Evolutionary conservation across 1,140 invertebrate genomes (phyloP), one percentile per base, ranked within the genome.

Genomic region (Sycophaga agraensis): DNA sequence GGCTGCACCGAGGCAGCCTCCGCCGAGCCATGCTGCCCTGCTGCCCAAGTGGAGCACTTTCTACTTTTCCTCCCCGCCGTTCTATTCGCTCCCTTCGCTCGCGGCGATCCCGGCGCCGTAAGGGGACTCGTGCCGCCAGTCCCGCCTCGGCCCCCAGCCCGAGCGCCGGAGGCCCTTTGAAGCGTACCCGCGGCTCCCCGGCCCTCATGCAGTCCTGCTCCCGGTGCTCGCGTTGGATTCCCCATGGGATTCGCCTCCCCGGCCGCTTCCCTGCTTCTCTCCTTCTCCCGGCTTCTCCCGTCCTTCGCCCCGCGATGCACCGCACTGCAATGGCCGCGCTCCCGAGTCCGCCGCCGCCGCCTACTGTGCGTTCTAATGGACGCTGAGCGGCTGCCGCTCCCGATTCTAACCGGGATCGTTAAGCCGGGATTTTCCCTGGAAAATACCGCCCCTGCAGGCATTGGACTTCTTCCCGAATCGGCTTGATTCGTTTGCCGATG

Each of bases 231-330:
- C 59, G 65, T 53, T 63, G 63, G 59, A 68, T 71, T 70, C 70
- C 70, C 68, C 66, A 70, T 70, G 69, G 68, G 68, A 70, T 66
- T 59, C 65, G 65, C 66, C 69, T 76, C 70, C 68, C 43, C 64
- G 54, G 51, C 60, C 11, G 42, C 21, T 21, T 45, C 42, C 21
- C 16, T 45, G 28, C 28, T 4, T 31, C 28, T 42, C 39, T 7
- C 9, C 28, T 9, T 31, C n/a, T 31, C 28, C 28, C 28, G n/a
- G 14, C 17, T 17, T n/a, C 43, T 31, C 28, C 4, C 28, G 11
- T n/a, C n/a, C 21, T 8, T 42, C 39, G 16, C 39, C 9, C 39
- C 37, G 5, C 12, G 39, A 43, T 9, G 19, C 12, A 11, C 8
- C 19, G 17, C 8, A 17, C 16, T 22, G 19, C 16, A 17, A 4